phyloP scores from a whole-genome alignment of 1,140 invertebrate genomes.

The Platyscapa corneri region DNA sequence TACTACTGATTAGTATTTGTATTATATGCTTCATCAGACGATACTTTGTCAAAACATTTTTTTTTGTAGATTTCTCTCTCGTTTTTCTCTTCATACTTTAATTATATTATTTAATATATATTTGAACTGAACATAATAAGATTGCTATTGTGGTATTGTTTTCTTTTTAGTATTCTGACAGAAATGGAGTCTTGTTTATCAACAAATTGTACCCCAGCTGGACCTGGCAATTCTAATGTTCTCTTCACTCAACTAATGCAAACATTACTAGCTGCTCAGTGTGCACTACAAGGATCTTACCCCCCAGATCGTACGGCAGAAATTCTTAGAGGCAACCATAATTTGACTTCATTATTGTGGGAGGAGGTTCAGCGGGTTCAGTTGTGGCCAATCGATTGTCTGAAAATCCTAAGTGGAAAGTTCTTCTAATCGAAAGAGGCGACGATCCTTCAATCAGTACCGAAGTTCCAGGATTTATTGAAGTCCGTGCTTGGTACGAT shows the following conservation, averaged over 20 bases:
- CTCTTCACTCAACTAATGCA: constrained; percentile 65
- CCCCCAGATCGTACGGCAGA: constrained; percentile 74
- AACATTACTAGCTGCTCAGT: constrained; percentile 74
- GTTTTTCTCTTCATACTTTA: too few relatives aligned
- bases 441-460: constrained; percentile 63
- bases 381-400: constrained; percentile 78
- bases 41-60: too few relatives aligned
- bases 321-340: constrained; percentile 62
- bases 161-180: neutral
- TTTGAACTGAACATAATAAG: too few relatives aligned
- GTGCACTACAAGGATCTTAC: constrained; percentile 66
- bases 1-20: too few relatives aligned
- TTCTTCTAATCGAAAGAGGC: constrained; percentile 79
- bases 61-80: too few relatives aligned
- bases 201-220: constrained; percentile 56
- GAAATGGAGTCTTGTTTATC: constrained; percentile 65
- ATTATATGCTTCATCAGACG: too few relatives aligned
- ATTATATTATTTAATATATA: too few relatives aligned
- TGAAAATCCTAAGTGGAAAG: constrained; percentile 73
- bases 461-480: constrained; percentile 75
- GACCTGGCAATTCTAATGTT: constrained; percentile 43
- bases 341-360: constrained; percentile 78
- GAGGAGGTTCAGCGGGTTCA: constrained; percentile 80
- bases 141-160: too few relatives aligned
- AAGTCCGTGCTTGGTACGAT: constrained; percentile 71